Base-by-base conservation (phyloP, 2,113 vertebrate species). In the Syngnathoides biaculeatus region DNA sequence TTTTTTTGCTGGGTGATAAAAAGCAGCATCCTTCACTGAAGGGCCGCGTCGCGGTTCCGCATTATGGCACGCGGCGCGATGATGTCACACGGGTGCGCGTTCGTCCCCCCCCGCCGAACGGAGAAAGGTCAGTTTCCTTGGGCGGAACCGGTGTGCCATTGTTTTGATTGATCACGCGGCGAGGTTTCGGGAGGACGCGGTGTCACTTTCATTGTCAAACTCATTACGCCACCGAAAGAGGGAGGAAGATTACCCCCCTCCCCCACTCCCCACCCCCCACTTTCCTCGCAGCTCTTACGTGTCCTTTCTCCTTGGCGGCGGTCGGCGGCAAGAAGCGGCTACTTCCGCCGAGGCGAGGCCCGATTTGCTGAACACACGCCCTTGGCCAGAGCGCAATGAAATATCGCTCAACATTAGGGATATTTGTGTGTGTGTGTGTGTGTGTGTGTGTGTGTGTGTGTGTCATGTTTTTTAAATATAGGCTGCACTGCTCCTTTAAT, bases 191-290 rank as follows among this genome's bases (percentile, higher is more conserved):
- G 89, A 88, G 85, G 89, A 88, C 79, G 63, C 79, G 57, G 85
- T 88, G 86, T 88, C 84, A 89, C 86, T 87, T 88, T 90, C 87
- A 89, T 86, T 87, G 87, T 90, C 89, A 89, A 86, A 85, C 86
- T 89, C 86, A 89, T 90, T 90, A 90, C 73, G 83, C 80, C 80
- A 77, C 58, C 50, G 85, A 80, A 40, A 43, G 60, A 26, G 59
- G 77, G 84, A 84, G 81, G 84, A 45, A 65, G 45, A 53, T 30
- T 26, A 79, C 65, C 53, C 75, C 69, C 76, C 68, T 67, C 76
- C 69, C 10, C 8, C 8, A 13, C 45, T 58, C 35, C 61, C 30
- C 10, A 7, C 26, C 5, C 26, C n/a, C n/a, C n/a, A n/a, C n/a
- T n/a, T n/a, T n/a, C n/a, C n/a, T n/a, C n/a, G n/a, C 47, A 47